Conservation (phyloP, 2,113 vertebrate genomes). For the Nothoprocta pentlandii region DNA sequence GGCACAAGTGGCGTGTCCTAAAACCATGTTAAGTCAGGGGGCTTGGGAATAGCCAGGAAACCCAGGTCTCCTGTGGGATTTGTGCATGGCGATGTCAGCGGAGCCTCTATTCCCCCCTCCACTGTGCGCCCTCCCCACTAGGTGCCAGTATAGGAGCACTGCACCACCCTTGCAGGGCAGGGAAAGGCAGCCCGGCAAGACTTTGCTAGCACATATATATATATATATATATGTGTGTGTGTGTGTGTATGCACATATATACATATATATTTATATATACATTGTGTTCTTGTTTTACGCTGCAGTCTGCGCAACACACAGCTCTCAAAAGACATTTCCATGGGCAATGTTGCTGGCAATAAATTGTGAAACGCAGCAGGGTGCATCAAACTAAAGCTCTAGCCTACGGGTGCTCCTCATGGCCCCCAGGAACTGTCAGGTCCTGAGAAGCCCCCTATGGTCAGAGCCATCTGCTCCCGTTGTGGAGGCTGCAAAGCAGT, state of each 20-base stretch:
- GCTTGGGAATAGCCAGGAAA: not conserved
- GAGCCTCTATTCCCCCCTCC: not conserved
- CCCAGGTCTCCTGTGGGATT: fast-evolving
- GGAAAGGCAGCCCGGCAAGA: not conserved
- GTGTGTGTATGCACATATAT: fast-evolving
- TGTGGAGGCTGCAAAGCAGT: not conserved
- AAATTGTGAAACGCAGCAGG: not conserved
- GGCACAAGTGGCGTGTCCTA: fast-evolving
- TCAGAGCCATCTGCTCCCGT: not conserved
- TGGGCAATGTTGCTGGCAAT: not conserved
- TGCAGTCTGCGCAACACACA: not conserved
- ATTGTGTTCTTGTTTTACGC: not conserved
- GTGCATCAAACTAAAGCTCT: fast-evolving
- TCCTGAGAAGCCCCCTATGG: fast-evolving
- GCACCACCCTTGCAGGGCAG: not conserved
- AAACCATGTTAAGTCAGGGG: fast-evolving
- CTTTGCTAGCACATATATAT: not conserved
- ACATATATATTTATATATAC: fast-evolving
- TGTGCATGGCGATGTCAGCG: fast-evolving
- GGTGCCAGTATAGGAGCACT: slow-evolving; percentile 73
- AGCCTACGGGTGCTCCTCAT: not conserved
- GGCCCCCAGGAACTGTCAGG: fast-evolving
- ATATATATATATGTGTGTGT: not conserved
- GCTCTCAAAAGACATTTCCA: not conserved
- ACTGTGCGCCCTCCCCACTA: slow-evolving; percentile 59